Conservation (phyloP, 2,113 vertebrate genomes). For the Promerops cafer region DNA sequence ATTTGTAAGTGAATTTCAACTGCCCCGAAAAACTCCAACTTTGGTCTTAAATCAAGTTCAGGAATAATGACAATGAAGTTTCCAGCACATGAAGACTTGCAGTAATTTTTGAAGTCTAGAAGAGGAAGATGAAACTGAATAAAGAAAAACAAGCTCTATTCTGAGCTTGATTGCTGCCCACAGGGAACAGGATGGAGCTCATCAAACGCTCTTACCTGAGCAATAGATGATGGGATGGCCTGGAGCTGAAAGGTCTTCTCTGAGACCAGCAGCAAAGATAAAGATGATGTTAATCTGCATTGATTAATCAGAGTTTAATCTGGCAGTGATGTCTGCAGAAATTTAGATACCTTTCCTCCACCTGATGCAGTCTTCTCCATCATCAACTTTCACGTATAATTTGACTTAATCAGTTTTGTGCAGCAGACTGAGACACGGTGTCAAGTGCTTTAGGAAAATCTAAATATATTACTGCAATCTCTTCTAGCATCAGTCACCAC, state of each 20-base stretch:
- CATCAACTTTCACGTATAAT: background rate
- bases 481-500: background rate
- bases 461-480: background rate
- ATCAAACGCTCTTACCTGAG: background rate
- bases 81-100: background rate
- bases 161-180: background rate
- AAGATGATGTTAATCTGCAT: background rate
- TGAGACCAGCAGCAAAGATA: background rate
- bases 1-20: background rate
- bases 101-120: background rate
- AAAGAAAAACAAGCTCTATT: background rate
- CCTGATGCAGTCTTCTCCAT: background rate
- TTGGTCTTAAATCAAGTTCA: background rate
- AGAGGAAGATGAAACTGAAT: background rate
- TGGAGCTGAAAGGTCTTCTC: background rate
- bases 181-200: background rate
- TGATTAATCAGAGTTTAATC: constrained; percentile 8
- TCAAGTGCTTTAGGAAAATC: background rate
- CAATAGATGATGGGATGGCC: background rate
- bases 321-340: background rate
- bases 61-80: background rate
- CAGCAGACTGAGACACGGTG: background rate
- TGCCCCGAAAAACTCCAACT: background rate
- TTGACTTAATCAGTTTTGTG: background rate
- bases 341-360: background rate